Evolutionary conservation across 2,888 invertebrate genomes (phyloP), one percentile per base, ranked within the genome.

Genomic region (Drosophila parthenogenetica): DNA sequence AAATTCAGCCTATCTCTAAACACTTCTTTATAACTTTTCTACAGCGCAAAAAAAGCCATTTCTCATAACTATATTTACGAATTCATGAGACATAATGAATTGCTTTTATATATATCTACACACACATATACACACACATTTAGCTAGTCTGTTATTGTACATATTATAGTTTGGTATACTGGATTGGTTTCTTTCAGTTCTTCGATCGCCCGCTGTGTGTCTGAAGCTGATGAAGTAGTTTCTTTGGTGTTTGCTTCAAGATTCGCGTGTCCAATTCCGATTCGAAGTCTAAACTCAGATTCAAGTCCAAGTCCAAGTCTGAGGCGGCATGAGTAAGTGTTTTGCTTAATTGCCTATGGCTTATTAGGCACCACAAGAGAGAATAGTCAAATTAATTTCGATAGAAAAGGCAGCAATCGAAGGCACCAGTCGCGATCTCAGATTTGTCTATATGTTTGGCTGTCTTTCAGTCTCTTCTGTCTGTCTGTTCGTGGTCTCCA

Each of bases 341-440:
- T 86, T 86, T 87, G 87, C 89, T 86, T 86, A 86, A 86, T 86
- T 86, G 85, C 85, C 89, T 87, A 89, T 87, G 87, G 85, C 88
- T 85, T 87, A 86, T 86, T 87, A 85, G 85, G 87, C 89, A 80
- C 70, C 87, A 69, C 68, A 70, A 67, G 49, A 53, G 59, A 78
- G 87, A 83, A 85, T 89, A 89, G 87, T 89, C 84, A 89, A 85
- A 85, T 85, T 89, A 89, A 85, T 85, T 83, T 85, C 58, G 67
- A 72, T 87, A 69, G 75, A 70, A 61, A 61, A 66, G 57, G 16
- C 51, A 63, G 71, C 67, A 51, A 51, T 63, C 69, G 82, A 63
- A 69, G 48, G 46, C 32, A 50, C 8, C 78, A 35, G 42, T 48
- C 51, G 19, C 40, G 55, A 70, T 68, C 68, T 13, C 22, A 82